Percentiles rank a stretch among this genome's conserved stretches.
phyloP scores from a whole-genome alignment of 2,113 vertebrate species.

The Parus major region DNA sequence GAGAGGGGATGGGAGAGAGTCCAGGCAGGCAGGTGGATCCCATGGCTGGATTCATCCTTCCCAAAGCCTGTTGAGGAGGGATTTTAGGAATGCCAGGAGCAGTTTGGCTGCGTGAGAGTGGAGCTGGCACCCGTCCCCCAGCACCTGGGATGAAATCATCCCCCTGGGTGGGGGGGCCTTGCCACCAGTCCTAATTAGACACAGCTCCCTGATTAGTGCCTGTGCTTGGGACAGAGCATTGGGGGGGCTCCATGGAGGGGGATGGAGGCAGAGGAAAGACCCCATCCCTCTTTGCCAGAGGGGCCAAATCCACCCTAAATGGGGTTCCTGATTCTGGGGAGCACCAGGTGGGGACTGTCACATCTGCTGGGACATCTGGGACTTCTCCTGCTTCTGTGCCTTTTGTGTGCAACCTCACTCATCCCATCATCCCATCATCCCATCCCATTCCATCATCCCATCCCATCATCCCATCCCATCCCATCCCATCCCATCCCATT shows the following conservation, averaged over 20 bases:
- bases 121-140: constrained; percentile 20
- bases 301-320: neutral
- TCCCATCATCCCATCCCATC: neutral
- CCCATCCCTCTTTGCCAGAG: neutral
- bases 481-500: neutral
- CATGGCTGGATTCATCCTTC: neutral
- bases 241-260: neutral
- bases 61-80: neutral
- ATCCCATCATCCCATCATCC: neutral
- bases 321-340: neutral
- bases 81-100: neutral
- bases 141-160: constrained; percentile 17
- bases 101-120: neutral
- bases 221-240: neutral
- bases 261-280: neutral
- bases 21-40: neutral
- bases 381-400: neutral
- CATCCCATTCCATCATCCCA: neutral
- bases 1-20: neutral
- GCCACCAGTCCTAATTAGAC: neutral
- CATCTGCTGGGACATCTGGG: neutral
- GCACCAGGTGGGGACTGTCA: neutral
- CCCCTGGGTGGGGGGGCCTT: neutral
- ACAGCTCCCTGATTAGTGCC: neutral
- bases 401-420: neutral